phyloP scores from a whole-genome alignment of 2,113 vertebrate species.

The Carassius gibelio region DNA sequence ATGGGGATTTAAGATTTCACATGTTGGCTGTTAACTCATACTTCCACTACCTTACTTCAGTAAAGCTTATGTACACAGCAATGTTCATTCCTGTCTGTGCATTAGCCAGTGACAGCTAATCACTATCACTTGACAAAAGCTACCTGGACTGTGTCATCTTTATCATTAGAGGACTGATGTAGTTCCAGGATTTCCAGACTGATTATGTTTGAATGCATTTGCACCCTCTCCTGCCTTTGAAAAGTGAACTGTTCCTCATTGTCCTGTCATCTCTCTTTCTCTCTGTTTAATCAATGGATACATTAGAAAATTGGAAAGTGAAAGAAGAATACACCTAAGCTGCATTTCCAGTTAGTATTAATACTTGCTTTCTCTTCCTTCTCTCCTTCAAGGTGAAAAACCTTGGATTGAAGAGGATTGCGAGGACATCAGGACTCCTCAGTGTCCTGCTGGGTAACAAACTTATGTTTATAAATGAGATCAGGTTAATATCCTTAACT shows the following conservation, averaged over 20 bases:
- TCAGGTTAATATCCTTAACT: too few relatives aligned
- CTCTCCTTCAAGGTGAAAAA: conserved; percentile 65
- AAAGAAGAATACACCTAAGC: background rate
- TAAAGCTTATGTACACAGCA: background rate
- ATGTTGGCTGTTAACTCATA: background rate
- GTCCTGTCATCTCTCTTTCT: background rate
- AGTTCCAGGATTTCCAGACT: background rate
- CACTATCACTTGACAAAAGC: background rate
- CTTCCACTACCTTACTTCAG: background rate
- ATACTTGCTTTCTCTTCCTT: background rate
- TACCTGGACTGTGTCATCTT: background rate
- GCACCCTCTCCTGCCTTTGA: background rate
- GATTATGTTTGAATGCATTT: background rate
- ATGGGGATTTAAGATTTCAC: too few relatives aligned
- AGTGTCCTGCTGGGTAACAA: too few relatives aligned
- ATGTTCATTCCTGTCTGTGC: background rate
- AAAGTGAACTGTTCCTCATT: background rate
- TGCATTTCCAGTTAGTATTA: background rate
- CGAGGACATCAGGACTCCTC: conserved; percentile 53
- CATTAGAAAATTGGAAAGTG: background rate
- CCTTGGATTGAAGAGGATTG: conserved; percentile 77
- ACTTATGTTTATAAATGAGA: too few relatives aligned
- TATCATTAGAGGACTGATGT: background rate
- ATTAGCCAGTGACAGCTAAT: conserved; percentile 2
- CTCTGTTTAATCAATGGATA: background rate